Conservation (phyloP, 1,140 invertebrate genomes). For the Monochamus saltuarius region DNA sequence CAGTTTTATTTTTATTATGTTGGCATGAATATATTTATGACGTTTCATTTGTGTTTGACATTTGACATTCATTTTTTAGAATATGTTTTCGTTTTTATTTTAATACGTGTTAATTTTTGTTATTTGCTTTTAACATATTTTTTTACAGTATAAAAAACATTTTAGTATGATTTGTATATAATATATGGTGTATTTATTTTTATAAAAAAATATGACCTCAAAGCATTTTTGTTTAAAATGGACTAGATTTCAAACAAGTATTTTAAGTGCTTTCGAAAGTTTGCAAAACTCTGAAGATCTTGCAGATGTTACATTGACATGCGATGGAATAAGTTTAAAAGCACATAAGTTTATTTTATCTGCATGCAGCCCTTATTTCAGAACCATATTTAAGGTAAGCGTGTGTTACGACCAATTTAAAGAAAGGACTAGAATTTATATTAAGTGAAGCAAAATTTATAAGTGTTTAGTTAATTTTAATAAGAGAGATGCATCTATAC, state of each 20-base stretch:
- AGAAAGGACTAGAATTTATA: not conserved
- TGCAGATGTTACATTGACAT: constrained; percentile 64
- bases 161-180: constrained; percentile 12
- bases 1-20: too few relatives aligned
- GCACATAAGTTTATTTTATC: constrained; percentile 58
- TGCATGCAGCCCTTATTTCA: constrained; percentile 57
- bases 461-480: too few relatives aligned
- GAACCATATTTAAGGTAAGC: constrained; percentile 53
- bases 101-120: constrained; percentile 17
- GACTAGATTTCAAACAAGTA: constrained; percentile 65
- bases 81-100: constrained; percentile 7
- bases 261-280: constrained; percentile 58
- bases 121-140: constrained; percentile 1
- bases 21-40: too few relatives aligned
- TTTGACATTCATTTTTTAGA: constrained; percentile 3
- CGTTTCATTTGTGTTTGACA: not conserved
- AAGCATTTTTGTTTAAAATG: constrained; percentile 64
- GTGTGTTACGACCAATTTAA: not conserved
- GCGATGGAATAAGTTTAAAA: constrained; percentile 57
- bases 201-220: constrained; percentile 39
- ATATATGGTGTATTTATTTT: constrained; percentile 6
- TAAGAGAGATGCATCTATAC: too few relatives aligned
- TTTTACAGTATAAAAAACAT: not conserved
- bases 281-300: constrained; percentile 59
- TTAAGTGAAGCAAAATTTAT: too few relatives aligned